Evolutionary conservation across 2,113 vertebrate species (phyloP).

Genomic region (Macrotus californicus): DNA sequence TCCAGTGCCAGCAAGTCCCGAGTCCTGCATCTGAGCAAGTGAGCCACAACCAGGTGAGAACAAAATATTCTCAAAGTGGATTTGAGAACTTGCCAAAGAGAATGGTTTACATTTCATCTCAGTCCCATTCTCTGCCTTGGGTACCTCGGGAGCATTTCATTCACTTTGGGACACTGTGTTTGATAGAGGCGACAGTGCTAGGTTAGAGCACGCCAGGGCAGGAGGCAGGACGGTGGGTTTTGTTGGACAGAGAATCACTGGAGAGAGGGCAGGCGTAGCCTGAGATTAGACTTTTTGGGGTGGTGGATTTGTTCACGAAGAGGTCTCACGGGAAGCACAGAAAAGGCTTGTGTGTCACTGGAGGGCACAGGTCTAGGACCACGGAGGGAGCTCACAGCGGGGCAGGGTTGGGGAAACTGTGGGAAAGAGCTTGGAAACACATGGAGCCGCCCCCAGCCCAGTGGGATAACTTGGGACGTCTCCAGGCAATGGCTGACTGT

Average conservation of each 20-base stretch:
- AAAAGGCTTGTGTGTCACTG: not conserved
- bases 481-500: not conserved
- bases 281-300: not conserved
- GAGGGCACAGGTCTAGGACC: too few species aligned
- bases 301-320: not conserved
- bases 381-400: not conserved
- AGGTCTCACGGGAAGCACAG: not conserved
- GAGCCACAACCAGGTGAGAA: not conserved
- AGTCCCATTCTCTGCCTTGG: not conserved
- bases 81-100: not conserved
- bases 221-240: not conserved
- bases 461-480: not conserved
- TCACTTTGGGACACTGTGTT: not conserved
- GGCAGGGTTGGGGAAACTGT: not conserved
- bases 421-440: not conserved
- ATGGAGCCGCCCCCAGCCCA: not conserved
- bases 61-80: not conserved
- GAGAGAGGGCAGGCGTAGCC: accelerated
- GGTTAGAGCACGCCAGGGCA: accelerated
- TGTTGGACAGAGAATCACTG: accelerated
- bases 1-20: not conserved
- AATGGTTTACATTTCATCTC: not conserved
- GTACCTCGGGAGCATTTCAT: not conserved
- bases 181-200: not conserved
- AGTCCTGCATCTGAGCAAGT: not conserved